Evolutionary conservation across 2,797 vertebrate species (phyloP), one percentile per base, ranked within the genome.

Genomic region (Clarias laeviceps): DNA sequence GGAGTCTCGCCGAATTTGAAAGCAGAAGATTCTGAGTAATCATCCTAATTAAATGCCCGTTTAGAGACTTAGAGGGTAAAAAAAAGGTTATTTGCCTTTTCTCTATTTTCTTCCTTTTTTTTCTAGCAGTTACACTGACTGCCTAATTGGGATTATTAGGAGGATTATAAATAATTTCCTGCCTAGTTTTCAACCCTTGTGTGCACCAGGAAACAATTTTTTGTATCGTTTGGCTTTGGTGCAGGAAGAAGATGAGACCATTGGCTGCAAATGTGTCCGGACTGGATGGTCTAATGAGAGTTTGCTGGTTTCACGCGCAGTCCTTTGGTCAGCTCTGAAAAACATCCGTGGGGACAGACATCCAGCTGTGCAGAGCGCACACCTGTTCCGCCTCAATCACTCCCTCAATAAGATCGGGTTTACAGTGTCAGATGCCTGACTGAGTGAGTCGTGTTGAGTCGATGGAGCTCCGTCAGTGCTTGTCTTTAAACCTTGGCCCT

Each of bases 401-500:
- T 66, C n/a, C 18, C 54, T 80, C 82, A 66, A 32, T 73, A 66
- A 80, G 82, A 87, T 87, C 76, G 74, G 59, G 82, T 84, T 80
- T 84, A 74, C 82, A 84, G 87, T 84, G 62, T 64, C 34, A 37
- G 70, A 83, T 61, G 82, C 77, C 78, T 73, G 88, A 90, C n/a
- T 86, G 89, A 91, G 82, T 17, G 78, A 73, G 45, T 59, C 84
- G 37, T 24, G 80, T 40, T 62, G 83, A 82, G 85, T 64, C 27
- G 72, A 81, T 84, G 83, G 73, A 54, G 85, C 56, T 89, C 85
- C 82, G 88, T 90, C 88, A 90, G 82, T 61, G 78, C 89, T 76
- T 84, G 82, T 54, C 83, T 77, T 62, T 82, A 86, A 91, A 86
- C 40, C 15, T 54, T 77, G 72, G 86, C 89, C 92, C 85, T 89